Conservation (phyloP, 2,888 invertebrate genomes). For the Temnothorax unifasciatus region DNA sequence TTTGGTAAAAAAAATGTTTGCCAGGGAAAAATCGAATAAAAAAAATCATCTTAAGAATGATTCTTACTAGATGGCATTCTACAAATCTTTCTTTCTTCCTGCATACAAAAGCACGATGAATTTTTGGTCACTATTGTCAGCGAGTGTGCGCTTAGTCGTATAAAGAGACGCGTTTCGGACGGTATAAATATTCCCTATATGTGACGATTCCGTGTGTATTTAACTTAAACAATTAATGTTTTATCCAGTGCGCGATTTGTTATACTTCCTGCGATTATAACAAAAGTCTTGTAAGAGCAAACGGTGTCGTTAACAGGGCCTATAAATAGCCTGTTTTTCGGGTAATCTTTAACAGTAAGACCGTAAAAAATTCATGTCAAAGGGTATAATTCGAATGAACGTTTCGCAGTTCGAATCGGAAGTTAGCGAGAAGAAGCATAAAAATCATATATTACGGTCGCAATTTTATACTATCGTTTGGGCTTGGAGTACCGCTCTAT, state of each 20-base stretch:
- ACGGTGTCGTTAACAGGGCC: neutral
- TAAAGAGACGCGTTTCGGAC: constrained; percentile 13
- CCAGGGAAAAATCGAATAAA: neutral
- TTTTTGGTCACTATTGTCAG: neutral
- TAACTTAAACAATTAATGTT: constrained; percentile 6
- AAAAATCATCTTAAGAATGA: neutral
- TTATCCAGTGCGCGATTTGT: neutral
- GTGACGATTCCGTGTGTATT: neutral
- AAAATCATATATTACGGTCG: neutral
- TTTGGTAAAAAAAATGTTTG: neutral
- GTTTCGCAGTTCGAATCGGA: no score
- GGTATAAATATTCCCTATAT: neutral
- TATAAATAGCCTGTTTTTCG: constrained; percentile 1
- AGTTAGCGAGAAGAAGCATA: neutral
- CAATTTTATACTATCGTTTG: constrained; percentile 1
- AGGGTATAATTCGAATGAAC: neutral
- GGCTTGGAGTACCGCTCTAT: neutral
- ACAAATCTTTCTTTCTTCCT: neutral
- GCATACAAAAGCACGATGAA: neutral
- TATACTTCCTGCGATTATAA: neutral
- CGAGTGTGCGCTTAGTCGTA: neutral
- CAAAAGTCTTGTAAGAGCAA: neutral
- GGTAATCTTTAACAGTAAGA: neutral
- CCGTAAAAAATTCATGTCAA: neutral
- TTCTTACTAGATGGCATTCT: neutral